These are phyloP conservation scores for Emmelina monodactyla DNA, from an alignment of 2,888 invertebrate genomes.

Conservation along the genomic window DNA sequence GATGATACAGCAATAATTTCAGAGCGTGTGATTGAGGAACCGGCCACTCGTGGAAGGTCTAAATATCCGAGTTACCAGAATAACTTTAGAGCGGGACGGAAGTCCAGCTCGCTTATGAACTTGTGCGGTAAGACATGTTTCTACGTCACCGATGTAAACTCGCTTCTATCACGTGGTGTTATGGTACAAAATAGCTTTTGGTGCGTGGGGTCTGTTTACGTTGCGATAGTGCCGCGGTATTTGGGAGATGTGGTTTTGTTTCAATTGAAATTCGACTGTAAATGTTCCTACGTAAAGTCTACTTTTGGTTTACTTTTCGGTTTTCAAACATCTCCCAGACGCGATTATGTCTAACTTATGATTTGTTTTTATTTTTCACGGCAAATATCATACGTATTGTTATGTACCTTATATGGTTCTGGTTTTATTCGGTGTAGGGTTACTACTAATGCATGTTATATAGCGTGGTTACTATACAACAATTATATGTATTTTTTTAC, in stretches of 20 bases:
- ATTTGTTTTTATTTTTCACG: constrained; percentile 37
- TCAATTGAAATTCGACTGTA: neutral
- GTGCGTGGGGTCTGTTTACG: constrained; percentile 51
- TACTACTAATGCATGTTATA: constrained; percentile 30
- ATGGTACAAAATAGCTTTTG: constrained; percentile 39
- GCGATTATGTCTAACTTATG: constrained; percentile 37
- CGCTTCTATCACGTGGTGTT: constrained; percentile 36
- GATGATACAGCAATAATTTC: constrained; percentile 72
- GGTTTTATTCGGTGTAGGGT: constrained; percentile 17
- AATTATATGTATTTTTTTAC: constrained; percentile 17
- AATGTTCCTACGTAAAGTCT: constrained; percentile 1
- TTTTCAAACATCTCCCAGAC: constrained; percentile 24
- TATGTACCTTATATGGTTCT: constrained; percentile 14
- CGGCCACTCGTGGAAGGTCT: constrained; percentile 83
- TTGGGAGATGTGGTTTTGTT: constrained; percentile 7
- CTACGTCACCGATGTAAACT: constrained; percentile 38
- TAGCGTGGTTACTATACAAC: constrained; percentile 21
- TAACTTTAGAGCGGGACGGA: constrained; percentile 88
- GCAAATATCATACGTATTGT: constrained; percentile 12
- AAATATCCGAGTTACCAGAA: constrained; percentile 84
- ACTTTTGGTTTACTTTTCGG: no score
- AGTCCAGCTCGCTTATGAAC: constrained; percentile 95
- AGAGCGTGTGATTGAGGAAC: constrained; percentile 82
- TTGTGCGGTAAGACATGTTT: constrained; percentile 86
- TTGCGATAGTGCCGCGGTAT: constrained; percentile 25